A percentile compares a stretch with the other conserved stretches of the same genome.
Conservation (phyloP, 2,797 vertebrate species). For the Cyclopterus lumpus region DNA sequence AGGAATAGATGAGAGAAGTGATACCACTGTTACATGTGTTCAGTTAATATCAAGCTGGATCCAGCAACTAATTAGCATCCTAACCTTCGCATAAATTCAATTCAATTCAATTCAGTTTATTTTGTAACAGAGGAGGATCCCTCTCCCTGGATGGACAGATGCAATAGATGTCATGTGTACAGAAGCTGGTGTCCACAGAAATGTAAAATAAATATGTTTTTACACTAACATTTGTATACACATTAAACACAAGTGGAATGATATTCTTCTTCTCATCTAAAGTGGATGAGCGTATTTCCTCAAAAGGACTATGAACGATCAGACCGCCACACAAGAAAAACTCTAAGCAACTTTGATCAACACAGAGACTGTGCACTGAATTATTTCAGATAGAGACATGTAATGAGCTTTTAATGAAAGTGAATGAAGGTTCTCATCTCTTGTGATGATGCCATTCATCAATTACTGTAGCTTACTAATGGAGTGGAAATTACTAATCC, state of each 20-base stretch:
- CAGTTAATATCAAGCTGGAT: background rate
- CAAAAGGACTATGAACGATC: background rate
- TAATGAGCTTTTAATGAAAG: conserved; percentile 80
- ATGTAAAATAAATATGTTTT: background rate
- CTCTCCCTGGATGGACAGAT: no score
- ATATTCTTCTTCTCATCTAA: background rate
- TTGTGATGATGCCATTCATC: conserved; percentile 69
- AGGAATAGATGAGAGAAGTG: background rate
- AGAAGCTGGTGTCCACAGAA: background rate
- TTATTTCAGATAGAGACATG: conserved; percentile 54
- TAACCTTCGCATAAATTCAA: background rate
- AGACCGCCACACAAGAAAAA: background rate
- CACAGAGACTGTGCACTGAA: conserved; percentile 39
- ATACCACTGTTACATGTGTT: background rate
- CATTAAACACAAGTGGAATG: background rate
- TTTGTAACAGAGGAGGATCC: no score
- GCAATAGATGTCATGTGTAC: no score
- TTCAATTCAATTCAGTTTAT: no score
- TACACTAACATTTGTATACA: background rate
- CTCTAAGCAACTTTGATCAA: conserved; percentile 19
- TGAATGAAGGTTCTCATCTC: conserved; percentile 72
- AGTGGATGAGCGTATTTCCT: background rate
- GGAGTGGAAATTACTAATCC: conserved; percentile 74
- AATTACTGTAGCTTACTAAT: conserved; percentile 67
- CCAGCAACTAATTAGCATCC: background rate